These are phyloP conservation scores for Apodemus sylvaticus DNA, from an alignment of 2,113 vertebrate genomes.

Conservation along the genomic window DNA sequence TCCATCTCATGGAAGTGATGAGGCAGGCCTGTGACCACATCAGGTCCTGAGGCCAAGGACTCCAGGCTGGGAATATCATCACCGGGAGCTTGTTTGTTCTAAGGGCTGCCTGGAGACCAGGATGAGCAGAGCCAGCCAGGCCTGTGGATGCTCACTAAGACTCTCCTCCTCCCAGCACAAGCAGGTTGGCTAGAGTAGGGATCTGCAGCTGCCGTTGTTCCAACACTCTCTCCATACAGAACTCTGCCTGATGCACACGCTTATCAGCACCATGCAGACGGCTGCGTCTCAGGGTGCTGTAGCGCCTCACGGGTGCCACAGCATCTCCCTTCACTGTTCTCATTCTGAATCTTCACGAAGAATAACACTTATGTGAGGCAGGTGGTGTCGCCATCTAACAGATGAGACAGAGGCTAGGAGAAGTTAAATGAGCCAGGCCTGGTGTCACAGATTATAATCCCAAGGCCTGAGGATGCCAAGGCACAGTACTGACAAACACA, in stretches of 20 bases:
- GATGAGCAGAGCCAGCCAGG: not conserved
- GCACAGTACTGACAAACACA: not conserved
- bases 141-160: not conserved
- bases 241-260: not conserved
- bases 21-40: not conserved
- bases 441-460: not conserved
- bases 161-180: not conserved
- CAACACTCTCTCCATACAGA: not conserved
- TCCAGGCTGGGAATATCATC: too few species aligned
- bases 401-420: not conserved
- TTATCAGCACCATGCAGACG: not conserved
- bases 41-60: not conserved
- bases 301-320: not conserved
- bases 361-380: not conserved
- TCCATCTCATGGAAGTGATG: accelerated
- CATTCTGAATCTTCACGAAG: not conserved
- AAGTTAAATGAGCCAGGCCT: not conserved
- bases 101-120: not conserved
- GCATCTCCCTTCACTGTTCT: not conserved
- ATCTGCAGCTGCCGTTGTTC: not conserved
- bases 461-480: not conserved
- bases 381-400: not conserved
- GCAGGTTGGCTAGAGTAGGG: not conserved
- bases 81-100: not conserved
- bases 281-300: not conserved